Evolutionary conservation across 2,797 vertebrate species (phyloP).

Genomic region (Sebastes hopkinsi): DNA sequence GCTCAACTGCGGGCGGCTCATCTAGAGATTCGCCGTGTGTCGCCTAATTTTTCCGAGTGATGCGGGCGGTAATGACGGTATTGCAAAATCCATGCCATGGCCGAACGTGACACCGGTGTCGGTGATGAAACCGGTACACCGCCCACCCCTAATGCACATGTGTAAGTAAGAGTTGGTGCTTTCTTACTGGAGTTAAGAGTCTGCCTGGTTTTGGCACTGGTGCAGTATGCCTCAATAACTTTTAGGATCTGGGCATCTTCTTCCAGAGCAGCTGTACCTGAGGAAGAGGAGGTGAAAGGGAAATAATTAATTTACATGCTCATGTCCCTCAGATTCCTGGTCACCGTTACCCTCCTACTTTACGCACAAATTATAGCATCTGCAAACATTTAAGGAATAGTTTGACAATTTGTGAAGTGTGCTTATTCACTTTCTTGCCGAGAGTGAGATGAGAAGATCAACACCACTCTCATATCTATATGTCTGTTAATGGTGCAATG

Average conservation of each 20-base stretch:
- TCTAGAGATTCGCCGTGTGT: too few relatives aligned
- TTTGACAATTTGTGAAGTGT: background rate
- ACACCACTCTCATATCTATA: background rate
- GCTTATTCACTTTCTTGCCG: background rate
- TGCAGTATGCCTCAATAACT: conserved; percentile 99
- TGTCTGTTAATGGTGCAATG: background rate
- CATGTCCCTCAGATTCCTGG: background rate
- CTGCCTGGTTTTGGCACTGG: conserved; percentile 98
- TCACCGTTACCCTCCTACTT: background rate
- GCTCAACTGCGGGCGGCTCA: too few relatives aligned
- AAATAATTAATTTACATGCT: background rate
- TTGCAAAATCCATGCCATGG: too few relatives aligned
- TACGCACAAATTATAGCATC: background rate
- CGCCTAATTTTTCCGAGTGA: too few relatives aligned
- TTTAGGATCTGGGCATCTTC: conserved; percentile 99
- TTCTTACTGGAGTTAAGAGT: conserved; percentile 99
- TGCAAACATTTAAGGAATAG: background rate
- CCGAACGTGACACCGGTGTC: too few relatives aligned
- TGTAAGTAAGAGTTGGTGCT: background rate
- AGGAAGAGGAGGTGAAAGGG: background rate
- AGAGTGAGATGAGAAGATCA: background rate
- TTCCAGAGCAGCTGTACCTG: conserved; percentile 97
- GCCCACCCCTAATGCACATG: background rate
- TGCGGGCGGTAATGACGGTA: too few relatives aligned
- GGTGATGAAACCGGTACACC: too few relatives aligned